Conservation (phyloP, 1,140 invertebrate genomes). For the Andricus grossulariae region DNA sequence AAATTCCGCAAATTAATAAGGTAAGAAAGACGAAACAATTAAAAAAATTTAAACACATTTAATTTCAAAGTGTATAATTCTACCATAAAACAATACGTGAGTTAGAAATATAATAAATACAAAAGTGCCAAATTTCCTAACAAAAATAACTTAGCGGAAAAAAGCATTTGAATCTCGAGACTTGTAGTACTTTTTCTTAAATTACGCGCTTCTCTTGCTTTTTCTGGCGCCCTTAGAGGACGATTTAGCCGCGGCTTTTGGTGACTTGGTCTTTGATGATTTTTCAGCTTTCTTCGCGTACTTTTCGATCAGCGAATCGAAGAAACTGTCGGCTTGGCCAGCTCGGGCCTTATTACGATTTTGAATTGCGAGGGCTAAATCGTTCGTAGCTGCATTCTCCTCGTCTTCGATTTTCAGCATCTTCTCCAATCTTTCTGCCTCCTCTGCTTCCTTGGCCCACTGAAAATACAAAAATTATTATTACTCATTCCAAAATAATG, state of each 20-base stretch:
- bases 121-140: slow-evolving; percentile 23
- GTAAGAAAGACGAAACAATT: neutral
- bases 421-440: slow-evolving; percentile 66
- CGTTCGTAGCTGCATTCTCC: slow-evolving; percentile 59
- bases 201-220: slow-evolving; percentile 60
- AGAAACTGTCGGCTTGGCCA: slow-evolving; percentile 65
- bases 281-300: slow-evolving; percentile 66
- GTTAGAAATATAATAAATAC: slow-evolving; percentile 18
- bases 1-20: neutral
- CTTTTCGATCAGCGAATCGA: slow-evolving; percentile 71
- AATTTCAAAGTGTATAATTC: slow-evolving; percentile 5
- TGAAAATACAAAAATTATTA: slow-evolving; percentile 53
- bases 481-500: neutral
- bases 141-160: slow-evolving; percentile 24
- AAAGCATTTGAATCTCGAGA: neutral
- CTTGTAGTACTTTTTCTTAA: neutral
- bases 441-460: slow-evolving; percentile 72
- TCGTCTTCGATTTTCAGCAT: slow-evolving; percentile 67
- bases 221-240: slow-evolving; percentile 46
- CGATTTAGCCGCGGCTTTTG: slow-evolving; percentile 40
- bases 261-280: slow-evolving; percentile 50
- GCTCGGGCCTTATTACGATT: slow-evolving; percentile 65
- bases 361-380: slow-evolving; percentile 66
- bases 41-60: slow-evolving; percentile 13
- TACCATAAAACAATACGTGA: slow-evolving; percentile 13